Conservation (phyloP, 2,888 invertebrate species). For the Orchesella flavescens region DNA sequence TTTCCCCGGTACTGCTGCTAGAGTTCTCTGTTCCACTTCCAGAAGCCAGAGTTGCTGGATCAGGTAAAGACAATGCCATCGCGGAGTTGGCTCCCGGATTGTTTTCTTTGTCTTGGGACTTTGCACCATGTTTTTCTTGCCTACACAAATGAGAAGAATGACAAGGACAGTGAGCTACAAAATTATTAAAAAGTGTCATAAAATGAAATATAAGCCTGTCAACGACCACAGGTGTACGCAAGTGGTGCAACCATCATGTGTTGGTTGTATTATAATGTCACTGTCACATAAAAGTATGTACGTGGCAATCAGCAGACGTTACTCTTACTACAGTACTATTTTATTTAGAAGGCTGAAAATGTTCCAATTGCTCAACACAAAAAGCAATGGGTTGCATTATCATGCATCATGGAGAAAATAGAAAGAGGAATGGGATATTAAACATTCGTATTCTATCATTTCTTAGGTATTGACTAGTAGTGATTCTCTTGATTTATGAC, state of each 20-base stretch:
- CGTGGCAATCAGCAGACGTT: too few species aligned
- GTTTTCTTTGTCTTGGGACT: constrained; percentile 28
- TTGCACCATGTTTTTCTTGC: constrained; percentile 28
- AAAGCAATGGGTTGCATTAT: too few species aligned
- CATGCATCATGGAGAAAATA: too few species aligned
- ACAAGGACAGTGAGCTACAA: neutral
- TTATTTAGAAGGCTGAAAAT: too few species aligned
- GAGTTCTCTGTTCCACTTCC: constrained; percentile 51
- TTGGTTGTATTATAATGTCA: neutral
- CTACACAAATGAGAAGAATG: constrained; percentile 28
- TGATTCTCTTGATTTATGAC: too few species aligned
- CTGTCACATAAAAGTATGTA: neutral
- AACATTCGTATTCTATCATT: too few species aligned
- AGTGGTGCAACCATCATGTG: neutral
- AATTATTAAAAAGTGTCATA: neutral
- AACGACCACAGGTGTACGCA: neutral
- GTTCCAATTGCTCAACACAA: too few species aligned
- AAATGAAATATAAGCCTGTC: too few species aligned
- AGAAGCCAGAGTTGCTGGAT: constrained; percentile 62
- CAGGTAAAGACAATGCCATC: constrained; percentile 59
- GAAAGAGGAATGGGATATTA: too few species aligned
- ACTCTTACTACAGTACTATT: too few species aligned
- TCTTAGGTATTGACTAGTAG: too few species aligned
- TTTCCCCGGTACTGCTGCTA: constrained; percentile 39
- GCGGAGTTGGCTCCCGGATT: constrained; percentile 29